Evolutionary conservation across 2,113 vertebrate genomes (phyloP), one percentile per base, ranked within the genome.

Genomic region (Pseudonaja textilis): DNA sequence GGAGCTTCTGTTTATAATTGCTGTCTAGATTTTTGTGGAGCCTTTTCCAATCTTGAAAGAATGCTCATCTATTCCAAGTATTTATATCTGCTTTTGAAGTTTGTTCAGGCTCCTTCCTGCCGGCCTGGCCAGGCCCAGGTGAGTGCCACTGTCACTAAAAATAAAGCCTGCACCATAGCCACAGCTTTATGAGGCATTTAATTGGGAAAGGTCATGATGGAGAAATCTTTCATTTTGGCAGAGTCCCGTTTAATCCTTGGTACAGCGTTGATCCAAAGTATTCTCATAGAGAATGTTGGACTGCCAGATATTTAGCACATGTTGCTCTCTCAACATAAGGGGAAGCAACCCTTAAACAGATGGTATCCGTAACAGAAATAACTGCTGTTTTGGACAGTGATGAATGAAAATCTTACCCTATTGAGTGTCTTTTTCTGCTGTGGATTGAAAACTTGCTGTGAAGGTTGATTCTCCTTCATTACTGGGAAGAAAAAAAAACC

Each of bases 221-320:
- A 97, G 64, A 96, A 94, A 93, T 91, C 96, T 96, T 47, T 93
- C 96, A 90, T 96, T 96, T 96, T 89, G 95, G 61, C 95, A 94
- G 95, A 95, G 93, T 89, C 14, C 25, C 7, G 89, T 91, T 94
- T 95, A 93, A 95, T 96, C 95, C 94, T 93, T 0, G 39, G 0
- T 0, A 39, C 95, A 20, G 26, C 91, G 0, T 95, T 59, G 94
- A 92, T 95, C 95, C 95, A 87, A 87, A 89, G 94, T 92, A 89
- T 93, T 96, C 85, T 89, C 91, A 69, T 88, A 20, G 89, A 94
- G 96, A 95, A 94, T 94, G 95, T 85, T 93, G 96, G 96, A 93
- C 89, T 95, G 95, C 92, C 95, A 94, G 96, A 96, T 91, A 95
- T 96, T 52, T 94, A 64, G 89, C 95, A 95, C 59, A n/a, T 95